Base-by-base conservation (phyloP, 2,797 vertebrate species). In the Phyllotis vaccarum region DNA sequence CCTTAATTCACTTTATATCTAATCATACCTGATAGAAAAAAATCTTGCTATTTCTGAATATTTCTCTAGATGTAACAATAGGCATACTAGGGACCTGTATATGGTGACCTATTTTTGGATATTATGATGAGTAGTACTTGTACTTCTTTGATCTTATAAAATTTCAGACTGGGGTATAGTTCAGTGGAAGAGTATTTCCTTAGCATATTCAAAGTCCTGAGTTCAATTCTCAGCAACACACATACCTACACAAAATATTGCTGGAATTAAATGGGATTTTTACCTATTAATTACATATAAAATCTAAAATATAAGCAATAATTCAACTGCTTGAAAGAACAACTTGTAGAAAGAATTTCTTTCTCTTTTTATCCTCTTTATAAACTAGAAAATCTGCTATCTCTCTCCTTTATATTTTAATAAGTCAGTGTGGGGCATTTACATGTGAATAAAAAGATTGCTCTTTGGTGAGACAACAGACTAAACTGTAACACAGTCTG, bases 281-380 rank as follows among this genome's bases (percentile, higher is more conserved):
- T 11, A 24, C 14, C 11, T 89, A 29, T n/a, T 93, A 60, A 86
- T 94, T 79, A 37, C 43, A 3, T 82, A 78, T 76, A 86, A 86
- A 93, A 82, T 40, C 24, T 94, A 85, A 34, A 91, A 34, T 58
- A 66, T 46, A 27, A 46, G 34, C 86, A 95, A 5, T 2, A 0
- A 90, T 90, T 62, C 68, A 46, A 85, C 14, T 58, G 13, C 12
- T 81, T 92, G 12, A 90, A 79, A 94, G 27, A 96, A 83, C 22
- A 54, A 89, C 40, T 88, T 56, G 24, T 89, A 27, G 70, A 72
- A 86, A 93, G 46, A 86, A 13, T 76, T 17, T 46, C 13, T 91
- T 85, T 54, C 22, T 17, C 5, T 13, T 29, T 5, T 21, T 0
- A 74, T 56, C 22, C 13, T 78, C 75, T 88, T 49, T 37, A 2